phyloP scores from a whole-genome alignment of 2,888 invertebrate species.

The Xylota sylvarum region DNA sequence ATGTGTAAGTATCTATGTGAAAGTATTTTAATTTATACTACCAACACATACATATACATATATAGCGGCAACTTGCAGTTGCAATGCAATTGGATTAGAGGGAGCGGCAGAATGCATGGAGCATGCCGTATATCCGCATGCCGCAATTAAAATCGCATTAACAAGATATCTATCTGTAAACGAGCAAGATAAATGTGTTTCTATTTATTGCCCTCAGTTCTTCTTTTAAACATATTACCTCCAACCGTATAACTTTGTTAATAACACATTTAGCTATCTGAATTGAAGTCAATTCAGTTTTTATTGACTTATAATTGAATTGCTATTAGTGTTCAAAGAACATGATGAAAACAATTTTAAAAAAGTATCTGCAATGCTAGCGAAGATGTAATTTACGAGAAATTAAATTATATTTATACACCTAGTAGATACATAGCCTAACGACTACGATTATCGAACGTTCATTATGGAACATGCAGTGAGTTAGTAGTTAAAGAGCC shows the following conservation, averaged over 20 bases:
- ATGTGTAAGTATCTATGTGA: not conserved
- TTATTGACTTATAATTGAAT: slow-evolving; percentile 72
- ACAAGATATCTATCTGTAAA: slow-evolving; percentile 78
- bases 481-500: not conserved
- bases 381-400: slow-evolving; percentile 3
- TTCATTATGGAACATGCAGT: slow-evolving; percentile 1
- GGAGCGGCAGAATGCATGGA: slow-evolving; percentile 61
- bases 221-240: slow-evolving; percentile 46
- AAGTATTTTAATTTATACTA: not conserved
- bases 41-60: not conserved
- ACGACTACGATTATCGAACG: slow-evolving; percentile 1
- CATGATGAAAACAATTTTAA: not conserved
- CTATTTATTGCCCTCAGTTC: slow-evolving; percentile 47
- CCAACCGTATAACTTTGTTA: slow-evolving; percentile 56
- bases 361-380: not conserved
- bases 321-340: slow-evolving; percentile 39
- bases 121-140: slow-evolving; percentile 77
- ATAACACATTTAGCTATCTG: slow-evolving; percentile 65
- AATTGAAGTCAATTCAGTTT: slow-evolving; percentile 57
- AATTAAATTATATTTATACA: slow-evolving; percentile 16
- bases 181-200: slow-evolving; percentile 67
- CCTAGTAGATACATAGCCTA: not conserved
- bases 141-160: slow-evolving; percentile 79
- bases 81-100: slow-evolving; percentile 26
- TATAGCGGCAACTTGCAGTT: slow-evolving; percentile 28